Evolutionary conservation across 1,140 invertebrate species (phyloP), one percentile per base, ranked within the genome.

Genomic region (Mylabris phalerata): DNA sequence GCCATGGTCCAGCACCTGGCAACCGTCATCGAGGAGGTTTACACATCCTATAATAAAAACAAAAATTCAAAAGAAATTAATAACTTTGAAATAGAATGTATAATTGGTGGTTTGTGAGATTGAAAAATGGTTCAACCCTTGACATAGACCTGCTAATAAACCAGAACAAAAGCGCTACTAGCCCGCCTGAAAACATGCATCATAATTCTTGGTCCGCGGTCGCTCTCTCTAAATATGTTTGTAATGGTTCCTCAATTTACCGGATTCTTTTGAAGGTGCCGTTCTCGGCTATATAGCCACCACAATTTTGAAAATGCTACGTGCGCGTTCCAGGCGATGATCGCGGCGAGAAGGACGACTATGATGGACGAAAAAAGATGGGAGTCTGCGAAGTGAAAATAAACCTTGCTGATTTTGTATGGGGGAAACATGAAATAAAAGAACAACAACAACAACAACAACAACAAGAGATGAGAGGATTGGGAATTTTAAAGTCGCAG

Each of bases 231-330:
- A 68, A 67, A 65, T 62, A 61, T 68, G 67, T 68, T 67, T 68
- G 63, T 68, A 68, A 68, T 68, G 65, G 65, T 67, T 63, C 60
- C 60, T 58, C 61, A 67, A 67, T 65, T 68, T 66, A 67, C 63
- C 57, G 49, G 63, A 62, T 63, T 65, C 65, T 62, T 55, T 67
- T 64, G 57, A 64, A 60, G 64, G 57, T 67, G 61, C 61, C 63
- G 66, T 59, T 49, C 42, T 24, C 9, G 56, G 32, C 32, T 32
- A 32, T 32, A 32, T 32, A 32, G 32, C 32, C 32, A 32, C 4
- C 32, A 32, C 32, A 32, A 32, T 32, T 32, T 32, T 32, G 32
- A 32, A 32, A 32, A 32, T 32, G 32, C 32, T 32, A 32, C 32
- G 32, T 32, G 32, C 32, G 32, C 32, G 32, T 32, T 32, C 32